phyloP scores from a whole-genome alignment of 2,888 invertebrate species.

The Nomada flava region DNA sequence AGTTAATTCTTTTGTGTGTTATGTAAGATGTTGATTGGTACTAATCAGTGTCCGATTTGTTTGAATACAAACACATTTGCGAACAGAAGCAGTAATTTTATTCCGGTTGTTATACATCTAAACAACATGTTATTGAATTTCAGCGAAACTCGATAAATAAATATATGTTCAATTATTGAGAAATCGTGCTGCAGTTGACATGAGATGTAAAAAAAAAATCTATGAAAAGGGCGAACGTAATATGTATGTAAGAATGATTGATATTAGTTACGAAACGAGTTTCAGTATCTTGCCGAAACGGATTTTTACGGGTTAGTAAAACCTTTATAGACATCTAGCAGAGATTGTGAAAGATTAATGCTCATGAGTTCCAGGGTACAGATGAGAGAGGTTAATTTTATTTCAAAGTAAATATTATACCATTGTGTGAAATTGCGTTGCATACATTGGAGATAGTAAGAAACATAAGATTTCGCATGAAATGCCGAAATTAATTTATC shows the following conservation, averaged over 20 bases:
- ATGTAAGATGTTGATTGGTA: slow-evolving; percentile 73
- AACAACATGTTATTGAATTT: slow-evolving; percentile 10
- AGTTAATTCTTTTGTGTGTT: slow-evolving; percentile 64
- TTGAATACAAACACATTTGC: slow-evolving; percentile 53
- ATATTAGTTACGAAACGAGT: slow-evolving; percentile 5
- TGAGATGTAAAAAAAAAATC: slow-evolving; percentile 23
- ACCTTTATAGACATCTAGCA: slow-evolving; percentile 44
- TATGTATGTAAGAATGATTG: neutral
- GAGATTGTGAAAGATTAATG: slow-evolving; percentile 48
- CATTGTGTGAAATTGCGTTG: slow-evolving; percentile 14
- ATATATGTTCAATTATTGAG: slow-evolving; percentile 21
- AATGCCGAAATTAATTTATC: slow-evolving; percentile 57
- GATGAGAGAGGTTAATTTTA: slow-evolving; percentile 53
- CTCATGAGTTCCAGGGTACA: slow-evolving; percentile 14
- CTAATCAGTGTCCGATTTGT: slow-evolving; percentile 54
- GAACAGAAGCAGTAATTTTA: slow-evolving; percentile 16
- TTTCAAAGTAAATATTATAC: slow-evolving; percentile 19
- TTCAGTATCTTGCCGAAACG: neutral
- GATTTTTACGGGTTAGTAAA: slow-evolving; percentile 32
- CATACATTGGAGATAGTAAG: neutral
- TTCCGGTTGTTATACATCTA: neutral
- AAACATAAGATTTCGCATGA: slow-evolving; percentile 20
- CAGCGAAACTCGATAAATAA: slow-evolving; percentile 3
- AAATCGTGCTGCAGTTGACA: slow-evolving; percentile 43
- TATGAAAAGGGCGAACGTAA: neutral